Base-by-base conservation (phyloP, 37 sponge, comb jelly and placozoan genomes). In the Tethya wilhelma region DNA sequence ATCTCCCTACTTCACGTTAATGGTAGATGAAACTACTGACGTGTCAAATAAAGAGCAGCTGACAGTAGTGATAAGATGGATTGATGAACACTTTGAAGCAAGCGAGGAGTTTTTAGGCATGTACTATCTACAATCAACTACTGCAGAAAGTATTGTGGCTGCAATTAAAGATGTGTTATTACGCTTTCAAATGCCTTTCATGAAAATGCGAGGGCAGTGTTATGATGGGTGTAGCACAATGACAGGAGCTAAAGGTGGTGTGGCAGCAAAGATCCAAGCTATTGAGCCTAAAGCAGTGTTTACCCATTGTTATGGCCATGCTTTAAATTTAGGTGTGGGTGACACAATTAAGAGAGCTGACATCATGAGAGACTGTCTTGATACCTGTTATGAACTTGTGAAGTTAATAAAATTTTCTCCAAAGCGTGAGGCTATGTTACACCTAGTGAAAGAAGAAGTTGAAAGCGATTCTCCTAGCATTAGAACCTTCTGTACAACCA, bases 251-350 rank as follows among this genome's bases (percentile, higher is more conserved):
- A 78, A 71, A 71, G 83, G 57, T 76, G 91, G 87, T 76, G 84
- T 86, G 44, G 87, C 91, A 44, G 60, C 74, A 28, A 78, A 73
- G 49, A 87, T 87, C n/a, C 25, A 63, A 31, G 67, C 77, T 44
- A 25, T 83, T 38, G 79, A 91, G 79, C 89, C 88, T 46, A 58
- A 64, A 64, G 92, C 89, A 59, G 89, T 88, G 58, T 88, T 80
- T 39, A 93, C 86, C 69, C 89, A 93, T 62, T 88, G 89, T 53
- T 93, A 76, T 80, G 93, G 89, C 23, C 93, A 93, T 80, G 93
- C 93, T 31, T 75, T 89, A 31, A 93, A 82, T 58, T 71, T 91
- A 30, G 43, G 69, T 65, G 89, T 84, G 4, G 80, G 85, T 44
- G 93, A 92, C 77, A 89, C 82, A 6, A 58, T 93, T 66, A 89